These are phyloP conservation scores for Mastomys natalensis DNA, from an alignment of 2,113 vertebrate species.

Conservation along the genomic window DNA sequence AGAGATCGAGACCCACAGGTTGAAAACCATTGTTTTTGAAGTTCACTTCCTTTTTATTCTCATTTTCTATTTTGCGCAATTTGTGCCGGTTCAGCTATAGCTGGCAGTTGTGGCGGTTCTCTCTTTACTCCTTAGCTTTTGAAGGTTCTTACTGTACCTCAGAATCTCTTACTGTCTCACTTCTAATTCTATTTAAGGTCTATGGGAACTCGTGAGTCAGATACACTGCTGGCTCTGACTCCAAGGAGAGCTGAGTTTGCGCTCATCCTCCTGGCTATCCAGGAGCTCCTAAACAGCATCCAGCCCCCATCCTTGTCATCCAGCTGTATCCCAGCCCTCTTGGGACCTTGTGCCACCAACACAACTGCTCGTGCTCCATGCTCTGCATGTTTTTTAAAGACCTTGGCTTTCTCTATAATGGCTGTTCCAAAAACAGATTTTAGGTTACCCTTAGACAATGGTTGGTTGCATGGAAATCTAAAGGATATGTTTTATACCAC, in stretches of 20 bases:
- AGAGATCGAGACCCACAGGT: too few species aligned
- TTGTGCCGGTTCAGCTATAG: neutral
- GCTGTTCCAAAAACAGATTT: conserved; percentile 7
- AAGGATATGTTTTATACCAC: neutral
- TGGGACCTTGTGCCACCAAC: neutral
- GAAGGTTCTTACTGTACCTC: neutral
- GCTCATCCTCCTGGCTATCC: conserved; percentile 4
- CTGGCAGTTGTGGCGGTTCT: neutral
- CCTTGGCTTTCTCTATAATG: neutral
- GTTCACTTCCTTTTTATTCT: neutral
- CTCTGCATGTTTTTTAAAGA: neutral
- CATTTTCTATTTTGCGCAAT: neutral
- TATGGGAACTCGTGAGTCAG: neutral
- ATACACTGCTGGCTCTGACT: neutral
- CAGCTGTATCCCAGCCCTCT: neutral
- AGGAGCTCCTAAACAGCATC: neutral
- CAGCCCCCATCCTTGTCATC: neutral
- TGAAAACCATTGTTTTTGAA: neutral
- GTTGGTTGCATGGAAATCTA: neutral
- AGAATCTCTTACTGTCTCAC: neutral
- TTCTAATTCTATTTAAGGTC: neutral
- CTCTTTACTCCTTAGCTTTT: neutral
- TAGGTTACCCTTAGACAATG: neutral
- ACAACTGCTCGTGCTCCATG: neutral
- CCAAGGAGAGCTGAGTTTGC: neutral